Evolutionary conservation across 1,140 invertebrate genomes (phyloP).

Genomic region (Caenorhabditis latens): DNA sequence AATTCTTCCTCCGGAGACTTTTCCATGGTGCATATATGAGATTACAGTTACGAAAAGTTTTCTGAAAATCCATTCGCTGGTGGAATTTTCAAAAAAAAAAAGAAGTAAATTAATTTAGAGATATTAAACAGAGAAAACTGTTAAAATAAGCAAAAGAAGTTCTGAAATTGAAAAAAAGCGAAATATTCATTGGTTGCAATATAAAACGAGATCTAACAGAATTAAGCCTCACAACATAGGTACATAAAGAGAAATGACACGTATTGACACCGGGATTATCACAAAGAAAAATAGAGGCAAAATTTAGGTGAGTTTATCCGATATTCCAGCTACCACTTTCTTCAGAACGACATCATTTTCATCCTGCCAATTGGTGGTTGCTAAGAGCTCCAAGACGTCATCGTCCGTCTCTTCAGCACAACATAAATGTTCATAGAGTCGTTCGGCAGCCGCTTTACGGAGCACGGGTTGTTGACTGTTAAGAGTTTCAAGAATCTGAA

Average conservation of each 20-base stretch:
- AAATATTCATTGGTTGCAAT: no score
- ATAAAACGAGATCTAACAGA: not conserved
- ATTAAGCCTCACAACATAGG: not conserved
- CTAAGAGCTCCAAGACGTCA: conserved; percentile 9
- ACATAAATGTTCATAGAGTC: conserved; percentile 35
- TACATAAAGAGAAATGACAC: not conserved
- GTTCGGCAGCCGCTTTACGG: conserved; percentile 1
- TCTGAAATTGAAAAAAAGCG: no score
- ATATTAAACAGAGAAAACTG: no score
- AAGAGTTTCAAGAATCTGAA: conserved; percentile 13
- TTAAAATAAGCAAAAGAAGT: no score
- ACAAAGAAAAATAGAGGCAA: no score
- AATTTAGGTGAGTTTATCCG: not conserved
- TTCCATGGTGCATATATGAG: no score
- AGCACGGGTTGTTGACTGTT: not conserved
- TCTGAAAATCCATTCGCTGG: no score
- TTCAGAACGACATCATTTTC: conserved; percentile 5
- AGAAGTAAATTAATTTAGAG: no score
- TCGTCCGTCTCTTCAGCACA: conserved; percentile 23
- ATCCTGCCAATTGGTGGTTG: conserved; percentile 21
- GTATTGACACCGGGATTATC: no score
- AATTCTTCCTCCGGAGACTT: no score
- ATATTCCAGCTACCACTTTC: not conserved
- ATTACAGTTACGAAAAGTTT: no score
- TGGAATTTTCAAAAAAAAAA: no score